Conservation (phyloP, 2,888 invertebrate genomes). For the Cantharis rufa region DNA sequence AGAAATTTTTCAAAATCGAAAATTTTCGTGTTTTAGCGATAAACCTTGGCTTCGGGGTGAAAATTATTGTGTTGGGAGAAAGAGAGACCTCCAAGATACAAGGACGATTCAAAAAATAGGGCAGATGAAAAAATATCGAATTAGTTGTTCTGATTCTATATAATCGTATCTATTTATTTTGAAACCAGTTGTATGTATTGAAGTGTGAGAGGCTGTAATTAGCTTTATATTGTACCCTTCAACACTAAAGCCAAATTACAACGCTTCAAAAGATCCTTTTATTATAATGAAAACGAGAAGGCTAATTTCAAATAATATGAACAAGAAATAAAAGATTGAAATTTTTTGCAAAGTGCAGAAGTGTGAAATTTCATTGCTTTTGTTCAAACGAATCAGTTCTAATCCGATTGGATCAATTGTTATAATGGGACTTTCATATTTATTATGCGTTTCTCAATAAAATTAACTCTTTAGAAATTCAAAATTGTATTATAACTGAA, state of each 20-base stretch:
- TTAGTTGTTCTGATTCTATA: neutral
- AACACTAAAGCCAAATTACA: slow-evolving; percentile 19
- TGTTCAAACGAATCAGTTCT: neutral
- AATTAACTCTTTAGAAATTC: neutral
- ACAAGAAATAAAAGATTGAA: neutral
- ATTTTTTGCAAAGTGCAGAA: neutral
- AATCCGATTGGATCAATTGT: neutral
- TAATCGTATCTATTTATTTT: neutral
- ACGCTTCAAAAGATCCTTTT: slow-evolving; percentile 20
- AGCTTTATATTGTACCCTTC: slow-evolving; percentile 20
- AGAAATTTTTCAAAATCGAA: neutral
- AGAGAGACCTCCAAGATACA: neutral
- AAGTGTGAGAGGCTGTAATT: slow-evolving; percentile 19
- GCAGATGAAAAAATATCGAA: neutral
- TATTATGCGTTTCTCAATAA: neutral
- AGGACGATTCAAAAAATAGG: neutral
- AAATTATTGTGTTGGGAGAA: too few relatives aligned
- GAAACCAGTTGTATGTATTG: slow-evolving; percentile 7
- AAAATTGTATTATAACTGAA: neutral
- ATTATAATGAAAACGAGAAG: slow-evolving; percentile 15
- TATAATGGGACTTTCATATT: neutral
- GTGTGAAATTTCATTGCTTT: slow-evolving; percentile 3
- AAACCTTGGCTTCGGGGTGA: too few relatives aligned
- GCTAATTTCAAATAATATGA: neutral
- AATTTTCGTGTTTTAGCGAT: neutral